A percentile compares a stretch with the other conserved stretches of the same genome.
Evolutionary conservation across 2,113 vertebrate species (phyloP).

Genomic region (Pluvianellus socialis): DNA sequence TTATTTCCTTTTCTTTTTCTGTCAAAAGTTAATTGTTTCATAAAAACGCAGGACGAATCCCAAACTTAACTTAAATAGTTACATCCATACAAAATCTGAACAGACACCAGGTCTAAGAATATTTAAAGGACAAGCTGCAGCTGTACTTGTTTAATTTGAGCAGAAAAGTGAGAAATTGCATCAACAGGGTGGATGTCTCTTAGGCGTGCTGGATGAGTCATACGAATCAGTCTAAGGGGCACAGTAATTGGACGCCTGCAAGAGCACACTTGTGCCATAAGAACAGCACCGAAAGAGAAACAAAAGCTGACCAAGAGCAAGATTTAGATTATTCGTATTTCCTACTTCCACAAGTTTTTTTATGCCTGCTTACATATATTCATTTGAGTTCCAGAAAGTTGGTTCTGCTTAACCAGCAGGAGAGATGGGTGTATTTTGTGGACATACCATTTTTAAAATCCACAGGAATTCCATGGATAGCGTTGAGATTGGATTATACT

Average conservation of each 20-base stretch:
- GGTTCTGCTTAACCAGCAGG: background rate
- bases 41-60: background rate
- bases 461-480: background rate
- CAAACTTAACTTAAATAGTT: background rate
- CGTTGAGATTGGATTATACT: background rate
- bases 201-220: background rate
- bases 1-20: background rate
- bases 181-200: slow-evolving; percentile 2
- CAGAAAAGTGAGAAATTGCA: slow-evolving; percentile 18
- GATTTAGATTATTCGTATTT: background rate
- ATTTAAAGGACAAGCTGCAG: slow-evolving; percentile 24
- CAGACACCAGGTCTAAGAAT: background rate
- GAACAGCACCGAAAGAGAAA: background rate
- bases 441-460: background rate
- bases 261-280: background rate
- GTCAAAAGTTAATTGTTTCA: background rate
- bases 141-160: slow-evolving; percentile 15
- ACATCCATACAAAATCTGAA: background rate
- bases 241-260: background rate
- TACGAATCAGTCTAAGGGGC: background rate
- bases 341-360: background rate
- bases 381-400: background rate
- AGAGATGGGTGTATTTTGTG: background rate
- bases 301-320: background rate
- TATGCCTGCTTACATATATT: background rate